phyloP scores from a whole-genome alignment of 2,797 vertebrate genomes.

The Sardinella longiceps region DNA sequence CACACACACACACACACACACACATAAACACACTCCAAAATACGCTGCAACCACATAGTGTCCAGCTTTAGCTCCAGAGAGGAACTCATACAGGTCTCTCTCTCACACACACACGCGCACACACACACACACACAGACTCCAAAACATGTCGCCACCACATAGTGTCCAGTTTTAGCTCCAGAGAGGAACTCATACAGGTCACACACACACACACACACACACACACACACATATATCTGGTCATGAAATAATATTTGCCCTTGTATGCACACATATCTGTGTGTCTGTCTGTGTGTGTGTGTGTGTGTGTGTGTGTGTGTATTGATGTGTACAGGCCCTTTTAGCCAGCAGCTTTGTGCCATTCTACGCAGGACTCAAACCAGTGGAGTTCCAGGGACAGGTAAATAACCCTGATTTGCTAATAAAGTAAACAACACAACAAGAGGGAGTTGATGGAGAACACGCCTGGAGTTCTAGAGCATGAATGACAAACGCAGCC shows the following conservation, averaged over 20 bases:
- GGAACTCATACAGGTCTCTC: no score
- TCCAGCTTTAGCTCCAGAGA: constrained; percentile 85
- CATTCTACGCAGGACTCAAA: constrained; percentile 83
- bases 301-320: constrained; percentile 33
- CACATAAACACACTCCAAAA: constrained; percentile 73
- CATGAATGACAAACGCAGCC: no score
- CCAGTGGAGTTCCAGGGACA: constrained; percentile 85
- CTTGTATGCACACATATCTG: neutral
- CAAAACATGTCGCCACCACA: constrained; percentile 64
- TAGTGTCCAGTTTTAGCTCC: constrained; percentile 82
- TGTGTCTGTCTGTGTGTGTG: constrained; percentile 23
- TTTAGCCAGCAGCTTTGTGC: constrained; percentile 89
- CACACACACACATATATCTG: constrained; percentile 64
- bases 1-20: no score
- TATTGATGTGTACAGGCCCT: constrained; percentile 75
- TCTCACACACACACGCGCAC: no score
- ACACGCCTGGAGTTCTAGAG: no score
- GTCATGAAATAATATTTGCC: neutral
- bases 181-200: constrained; percentile 75
- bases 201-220: neutral
- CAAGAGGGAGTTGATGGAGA: no score
- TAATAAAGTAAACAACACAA: no score
- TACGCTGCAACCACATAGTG: constrained; percentile 76
- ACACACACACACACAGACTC: neutral
- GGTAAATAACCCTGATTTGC: constrained; percentile 69